phyloP scores from a whole-genome alignment of 37 sponge, comb jelly and placozoan species.

The Ianthella basta region DNA sequence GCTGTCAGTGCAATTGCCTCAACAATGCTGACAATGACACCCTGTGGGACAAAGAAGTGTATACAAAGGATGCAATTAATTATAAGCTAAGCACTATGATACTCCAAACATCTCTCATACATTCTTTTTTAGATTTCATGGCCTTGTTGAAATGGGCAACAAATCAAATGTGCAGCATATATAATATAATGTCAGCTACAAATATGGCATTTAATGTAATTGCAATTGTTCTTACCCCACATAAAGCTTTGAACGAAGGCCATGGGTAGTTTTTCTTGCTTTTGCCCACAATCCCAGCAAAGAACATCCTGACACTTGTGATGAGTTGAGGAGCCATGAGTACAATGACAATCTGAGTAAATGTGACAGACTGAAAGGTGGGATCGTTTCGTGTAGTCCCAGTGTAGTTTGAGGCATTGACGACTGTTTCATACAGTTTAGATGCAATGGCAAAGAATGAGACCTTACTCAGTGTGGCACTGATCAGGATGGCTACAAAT shows the following conservation, averaged over 20 bases:
- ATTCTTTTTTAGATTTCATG: too few species aligned
- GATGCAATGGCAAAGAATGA: constrained; percentile 60
- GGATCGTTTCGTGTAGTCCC: not conserved
- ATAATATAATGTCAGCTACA: not conserved
- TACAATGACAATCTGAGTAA: constrained; percentile 59
- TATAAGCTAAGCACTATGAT: too few species aligned
- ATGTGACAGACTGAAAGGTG: not conserved
- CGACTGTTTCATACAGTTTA: constrained; percentile 18
- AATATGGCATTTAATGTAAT: not conserved
- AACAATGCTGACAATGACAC: not conserved
- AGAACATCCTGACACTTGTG: constrained; percentile 50
- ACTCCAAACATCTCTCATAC: too few species aligned
- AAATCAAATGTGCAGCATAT: constrained; percentile 20
- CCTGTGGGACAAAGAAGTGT: not conserved
- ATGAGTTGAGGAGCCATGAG: constrained; percentile 69
- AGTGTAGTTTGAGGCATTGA: not conserved
- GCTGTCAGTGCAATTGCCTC: constrained; percentile 32
- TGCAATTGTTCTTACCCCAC: constrained; percentile 8
- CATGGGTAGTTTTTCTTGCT: constrained; percentile 65
- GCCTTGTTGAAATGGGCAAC: too few species aligned
- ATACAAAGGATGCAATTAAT: too few species aligned
- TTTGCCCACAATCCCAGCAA: constrained; percentile 72
- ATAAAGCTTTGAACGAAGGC: constrained; percentile 58
- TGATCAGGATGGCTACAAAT: constrained; percentile 37
- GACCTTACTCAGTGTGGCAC: constrained; percentile 62